Evolutionary conservation across 2,888 invertebrate genomes (phyloP).

Genomic region (Operophtera brumata): DNA sequence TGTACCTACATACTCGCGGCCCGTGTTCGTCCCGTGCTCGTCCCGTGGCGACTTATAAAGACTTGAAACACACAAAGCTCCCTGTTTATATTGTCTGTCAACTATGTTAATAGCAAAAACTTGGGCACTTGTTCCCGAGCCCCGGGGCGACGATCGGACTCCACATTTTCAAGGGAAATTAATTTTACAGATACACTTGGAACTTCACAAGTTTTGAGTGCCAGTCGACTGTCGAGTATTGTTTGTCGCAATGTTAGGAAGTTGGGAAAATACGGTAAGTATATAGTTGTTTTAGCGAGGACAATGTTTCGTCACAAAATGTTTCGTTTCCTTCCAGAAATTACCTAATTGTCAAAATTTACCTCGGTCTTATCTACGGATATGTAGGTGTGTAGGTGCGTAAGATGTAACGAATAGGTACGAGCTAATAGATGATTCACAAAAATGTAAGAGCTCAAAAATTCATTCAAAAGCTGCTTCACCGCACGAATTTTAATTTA

Average conservation of each 20-base stretch:
- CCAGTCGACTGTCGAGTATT: slow-evolving; percentile 23
- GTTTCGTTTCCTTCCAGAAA: slow-evolving; percentile 6
- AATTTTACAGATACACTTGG: slow-evolving; percentile 36
- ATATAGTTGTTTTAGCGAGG: slow-evolving; percentile 4
- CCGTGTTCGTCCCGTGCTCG: background rate
- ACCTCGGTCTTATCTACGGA: no score
- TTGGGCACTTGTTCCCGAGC: slow-evolving; percentile 23
- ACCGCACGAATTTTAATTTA: slow-evolving; percentile 17
- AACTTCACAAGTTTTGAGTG: slow-evolving; percentile 27
- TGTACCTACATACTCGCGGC: no score
- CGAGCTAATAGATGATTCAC: no score
- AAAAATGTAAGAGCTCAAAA: no score
- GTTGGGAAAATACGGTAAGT: slow-evolving; percentile 12
- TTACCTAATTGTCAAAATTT: no score
- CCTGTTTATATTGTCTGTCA: slow-evolving; percentile 35
- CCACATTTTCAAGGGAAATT: slow-evolving; percentile 35
- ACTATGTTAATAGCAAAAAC: slow-evolving; percentile 40
- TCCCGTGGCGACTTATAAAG: background rate
- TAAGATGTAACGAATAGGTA: no score
- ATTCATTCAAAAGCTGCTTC: background rate
- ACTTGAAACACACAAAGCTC: slow-evolving; percentile 9
- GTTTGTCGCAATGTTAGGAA: slow-evolving; percentile 21
- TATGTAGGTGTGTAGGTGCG: background rate
- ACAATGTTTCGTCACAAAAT: background rate
- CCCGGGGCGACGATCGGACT: slow-evolving; percentile 37